These are phyloP conservation scores for Bombus confusus DNA, from an alignment of 1,140 invertebrate species.

Conservation along the genomic window DNA sequence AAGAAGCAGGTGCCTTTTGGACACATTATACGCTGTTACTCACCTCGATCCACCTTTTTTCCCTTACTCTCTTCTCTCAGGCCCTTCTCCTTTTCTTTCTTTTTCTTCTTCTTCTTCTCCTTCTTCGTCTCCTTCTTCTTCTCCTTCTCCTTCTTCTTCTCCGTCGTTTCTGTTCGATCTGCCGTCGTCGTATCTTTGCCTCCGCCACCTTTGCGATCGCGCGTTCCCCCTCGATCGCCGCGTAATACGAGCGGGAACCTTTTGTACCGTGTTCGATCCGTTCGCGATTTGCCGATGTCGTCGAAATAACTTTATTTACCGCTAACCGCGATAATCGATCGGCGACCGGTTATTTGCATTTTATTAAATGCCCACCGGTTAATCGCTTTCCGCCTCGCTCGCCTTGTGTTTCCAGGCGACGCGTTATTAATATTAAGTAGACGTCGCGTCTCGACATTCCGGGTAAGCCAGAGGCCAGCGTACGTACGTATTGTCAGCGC, in stretches of 20 bases:
- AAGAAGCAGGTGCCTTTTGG: slow-evolving; percentile 80
- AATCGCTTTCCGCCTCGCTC: slow-evolving; percentile 24
- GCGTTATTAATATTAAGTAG: slow-evolving; percentile 65
- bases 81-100: too few species aligned
- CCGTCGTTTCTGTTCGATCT: not conserved
- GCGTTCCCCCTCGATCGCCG: not conserved
- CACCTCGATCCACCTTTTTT: slow-evolving; percentile 63
- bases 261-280: not conserved
- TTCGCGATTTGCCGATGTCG: not conserved
- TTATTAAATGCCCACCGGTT: slow-evolving; percentile 57
- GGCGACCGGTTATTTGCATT: slow-evolving; percentile 61
- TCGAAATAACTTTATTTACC: slow-evolving; percentile 63
- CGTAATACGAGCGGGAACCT: slow-evolving; percentile 27
- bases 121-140: not conserved
- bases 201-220: not conserved
- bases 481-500: not conserved
- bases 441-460: not conserved
- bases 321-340: slow-evolving; percentile 17
- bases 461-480: too few species aligned
- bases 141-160: not conserved
- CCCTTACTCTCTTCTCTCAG: slow-evolving; percentile 23
- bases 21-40: slow-evolving; percentile 77
- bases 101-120: too few species aligned
- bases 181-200: not conserved
- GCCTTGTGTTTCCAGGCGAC: slow-evolving; percentile 26